Conservation (phyloP, 2,888 invertebrate genomes). For the Itoplectis maculator region DNA sequence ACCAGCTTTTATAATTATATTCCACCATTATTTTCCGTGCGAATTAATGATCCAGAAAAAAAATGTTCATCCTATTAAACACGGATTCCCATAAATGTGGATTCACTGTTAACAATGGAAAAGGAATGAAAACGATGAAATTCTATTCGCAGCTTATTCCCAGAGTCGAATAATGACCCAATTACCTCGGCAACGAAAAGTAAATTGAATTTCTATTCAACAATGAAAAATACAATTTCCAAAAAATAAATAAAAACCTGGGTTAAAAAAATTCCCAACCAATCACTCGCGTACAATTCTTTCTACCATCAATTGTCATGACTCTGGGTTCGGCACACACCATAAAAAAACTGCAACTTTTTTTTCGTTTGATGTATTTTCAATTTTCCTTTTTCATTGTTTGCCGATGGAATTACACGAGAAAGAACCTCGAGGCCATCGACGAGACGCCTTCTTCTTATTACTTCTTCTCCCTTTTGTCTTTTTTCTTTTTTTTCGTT, state of each 20-base stretch:
- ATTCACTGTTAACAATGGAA: too few species aligned
- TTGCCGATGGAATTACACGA: conserved; percentile 13
- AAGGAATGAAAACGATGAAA: too few species aligned
- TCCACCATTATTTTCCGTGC: neutral
- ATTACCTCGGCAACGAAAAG: neutral
- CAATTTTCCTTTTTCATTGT: neutral
- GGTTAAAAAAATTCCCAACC: neutral
- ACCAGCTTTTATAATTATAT: neutral
- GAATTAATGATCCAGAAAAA: neutral
- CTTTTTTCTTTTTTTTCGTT: neutral
- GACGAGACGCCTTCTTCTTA: neutral
- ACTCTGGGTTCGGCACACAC: neutral
- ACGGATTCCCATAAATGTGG: neutral
- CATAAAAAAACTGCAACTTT: neutral
- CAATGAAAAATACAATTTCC: neutral
- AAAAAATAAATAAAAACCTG: neutral
- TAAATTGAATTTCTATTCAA: neutral
- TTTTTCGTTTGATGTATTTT: conserved; percentile 4
- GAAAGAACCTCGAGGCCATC: conserved; percentile 9
- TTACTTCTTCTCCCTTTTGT: neutral
- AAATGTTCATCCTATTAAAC: too few species aligned
- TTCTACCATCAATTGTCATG: neutral
- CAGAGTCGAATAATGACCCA: too few species aligned
- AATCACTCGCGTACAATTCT: neutral
- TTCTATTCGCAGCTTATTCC: too few species aligned